Evolutionary conservation across 1,140 invertebrate genomes (phyloP), one percentile per base, ranked within the genome.

Genomic region (Carcinoscorpius rotundicauda): DNA sequence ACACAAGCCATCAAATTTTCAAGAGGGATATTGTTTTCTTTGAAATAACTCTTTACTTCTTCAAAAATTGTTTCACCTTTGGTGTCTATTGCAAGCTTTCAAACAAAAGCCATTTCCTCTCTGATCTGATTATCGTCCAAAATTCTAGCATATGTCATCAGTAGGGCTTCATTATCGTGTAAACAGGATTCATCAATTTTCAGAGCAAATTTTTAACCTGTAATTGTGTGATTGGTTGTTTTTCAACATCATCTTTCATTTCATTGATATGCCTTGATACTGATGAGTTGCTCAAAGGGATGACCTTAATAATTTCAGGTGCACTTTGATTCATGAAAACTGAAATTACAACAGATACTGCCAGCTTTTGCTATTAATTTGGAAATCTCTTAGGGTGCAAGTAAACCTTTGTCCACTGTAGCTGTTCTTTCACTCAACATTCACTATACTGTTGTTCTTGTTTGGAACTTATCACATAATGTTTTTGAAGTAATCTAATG

Each of bases 1-100:
- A 72, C 73, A 66, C 70, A 65, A 64, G 71, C 72, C 55, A 73
- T 68, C 58, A 75, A 73, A 73, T 75, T 75, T 57, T 56, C 70
- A 49, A 75, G 65, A 52, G 70, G 69, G 62, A 74, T 70, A 61
- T 65, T 66, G 68, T 73, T 71, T 64, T 68, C 69, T 10, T 71
- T 58, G 62, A 71, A 75, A 73, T 73, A 73, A 56, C 70, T 61
- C 65, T 73, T 61, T 51, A 73, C 64, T 60, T 49, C 51, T 58
- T 62, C 29, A 59, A 66, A 69, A 57, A 69, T 60, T n/a, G 58
- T 56, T 66, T 66, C 55, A 49, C 65, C 51, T 64, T 64, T 69
- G 50, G 68, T 66, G 62, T 69, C 64, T 51, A 57, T 65, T 63
- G n/a, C 53, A 29, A 66, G 55, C 11, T 52, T 51, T 63, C 49